Base-by-base conservation (phyloP, 2,113 vertebrate species). In the Neotragus pygmaeus region DNA sequence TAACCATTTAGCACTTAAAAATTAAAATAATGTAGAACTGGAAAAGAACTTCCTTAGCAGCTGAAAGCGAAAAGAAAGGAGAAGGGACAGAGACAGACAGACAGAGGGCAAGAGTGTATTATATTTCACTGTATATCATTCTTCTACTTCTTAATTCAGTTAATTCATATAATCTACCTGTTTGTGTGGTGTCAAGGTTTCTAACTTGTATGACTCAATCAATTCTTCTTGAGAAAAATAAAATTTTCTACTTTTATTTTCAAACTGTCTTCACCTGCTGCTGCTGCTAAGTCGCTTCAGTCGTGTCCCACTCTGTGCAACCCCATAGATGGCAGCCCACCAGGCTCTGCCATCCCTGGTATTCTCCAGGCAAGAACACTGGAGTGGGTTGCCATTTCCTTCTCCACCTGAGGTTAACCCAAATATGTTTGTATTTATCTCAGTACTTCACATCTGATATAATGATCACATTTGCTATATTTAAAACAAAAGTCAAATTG, bases 221-320 rank as follows among this genome's bases (percentile, higher is more conserved):
- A n/a, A 94, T 93, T 95, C 57, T 93, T 95, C 57, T 88, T 83
- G 11, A 93, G 55, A n/a, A 91, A 96, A 87, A 83, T 82, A 47
- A 91, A 88, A 9, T 51, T n/a, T 94, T 93, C 17, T 88, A 6
- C 16, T 93, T 93, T 91, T 84, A 49, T 82, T 89, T 94, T 36
- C 1, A 83, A 93, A 88, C 36, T 77, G 5, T 43, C 8, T 95
- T 88, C 47, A 75, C 78, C 14, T 39, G 75, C 17, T n/a, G 75
- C 17, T 39, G 73, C 17, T 39, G 64, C 57, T 58, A 58, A 58
- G 11, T 58, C 25, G 3, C 10, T 58, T 58, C 57, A 27, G 25
- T 58, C 10, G 0, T 58, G 25, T 58, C 57, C 10, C 0, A 12
- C 57, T 58, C 57, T 58, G 57, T 58, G 23, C 4, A 0, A 5